Percentiles rank a stretch among this genome's conserved stretches.
These are phyloP conservation scores for Ligdia adustata DNA, from an alignment of 2,888 invertebrate genomes.

Conservation along the genomic window DNA sequence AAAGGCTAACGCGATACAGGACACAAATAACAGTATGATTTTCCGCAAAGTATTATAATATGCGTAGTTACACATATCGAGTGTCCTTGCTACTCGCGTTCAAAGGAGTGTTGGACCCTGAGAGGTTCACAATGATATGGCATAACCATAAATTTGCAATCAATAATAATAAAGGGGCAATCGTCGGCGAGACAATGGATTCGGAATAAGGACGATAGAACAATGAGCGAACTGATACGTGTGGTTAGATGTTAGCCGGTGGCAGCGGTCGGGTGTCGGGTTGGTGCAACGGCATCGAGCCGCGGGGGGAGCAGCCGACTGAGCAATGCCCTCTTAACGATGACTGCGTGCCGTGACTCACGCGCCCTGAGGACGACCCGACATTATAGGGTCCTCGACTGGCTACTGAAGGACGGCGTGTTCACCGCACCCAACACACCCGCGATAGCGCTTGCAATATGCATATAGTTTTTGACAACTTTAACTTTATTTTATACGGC, in stretches of 20 bases:
- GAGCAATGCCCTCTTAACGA: slow-evolving; percentile 83
- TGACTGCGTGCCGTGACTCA: slow-evolving; percentile 75
- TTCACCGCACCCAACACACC: slow-evolving; percentile 62
- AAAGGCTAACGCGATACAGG: slow-evolving; percentile 25
- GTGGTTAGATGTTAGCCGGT: slow-evolving; percentile 66
- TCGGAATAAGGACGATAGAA: slow-evolving; percentile 73
- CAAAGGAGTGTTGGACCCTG: slow-evolving; percentile 45
- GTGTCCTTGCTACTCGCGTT: slow-evolving; percentile 21
- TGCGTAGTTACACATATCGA: slow-evolving; percentile 21
- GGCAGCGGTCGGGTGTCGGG: slow-evolving; percentile 48
- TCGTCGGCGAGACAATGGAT: slow-evolving; percentile 68
- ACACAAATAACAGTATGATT: slow-evolving; percentile 43
- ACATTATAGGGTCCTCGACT: slow-evolving; percentile 81
- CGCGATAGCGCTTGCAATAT: slow-evolving; percentile 52
- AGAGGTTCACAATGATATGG: slow-evolving; percentile 64
- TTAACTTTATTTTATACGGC: no score
- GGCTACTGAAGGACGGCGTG: slow-evolving; percentile 74
- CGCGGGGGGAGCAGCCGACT: slow-evolving; percentile 69
- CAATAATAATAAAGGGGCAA: slow-evolving; percentile 65
- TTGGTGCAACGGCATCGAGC: slow-evolving; percentile 64
- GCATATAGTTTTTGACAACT: no score
- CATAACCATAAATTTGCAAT: slow-evolving; percentile 69
- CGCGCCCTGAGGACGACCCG: slow-evolving; percentile 79
- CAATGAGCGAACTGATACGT: slow-evolving; percentile 68
- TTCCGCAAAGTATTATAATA: slow-evolving; percentile 39